Evolutionary conservation across 37 sponge, comb jelly and placozoan species (phyloP).

Genomic region (Bolinopsis microptera): DNA sequence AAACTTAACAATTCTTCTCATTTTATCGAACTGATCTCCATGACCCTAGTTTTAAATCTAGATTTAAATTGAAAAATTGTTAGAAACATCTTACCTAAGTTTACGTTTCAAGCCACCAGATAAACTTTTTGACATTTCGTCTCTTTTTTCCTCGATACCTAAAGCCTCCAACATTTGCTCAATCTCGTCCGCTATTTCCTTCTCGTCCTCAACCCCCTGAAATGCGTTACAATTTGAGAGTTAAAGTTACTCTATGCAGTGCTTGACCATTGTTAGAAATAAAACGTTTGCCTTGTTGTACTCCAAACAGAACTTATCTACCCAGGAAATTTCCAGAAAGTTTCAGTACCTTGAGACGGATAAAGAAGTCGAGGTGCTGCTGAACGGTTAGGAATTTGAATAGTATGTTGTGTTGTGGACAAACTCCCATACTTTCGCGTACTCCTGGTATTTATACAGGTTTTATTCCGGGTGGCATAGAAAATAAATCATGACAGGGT

Average conservation of each 20-base stretch:
- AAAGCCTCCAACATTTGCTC: conserved; percentile 74
- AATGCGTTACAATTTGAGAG: no score
- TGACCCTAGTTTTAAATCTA: no score
- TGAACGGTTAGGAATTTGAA: conserved; percentile 89
- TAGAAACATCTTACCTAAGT: conserved; percentile 81
- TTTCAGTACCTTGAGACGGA: conserved; percentile 77
- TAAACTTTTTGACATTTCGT: conserved; percentile 69
- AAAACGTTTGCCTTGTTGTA: no score
- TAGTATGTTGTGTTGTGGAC: conserved; percentile 93
- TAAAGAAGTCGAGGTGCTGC: conserved; percentile 88
- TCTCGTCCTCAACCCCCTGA: not conserved
- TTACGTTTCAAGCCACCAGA: conserved; percentile 97
- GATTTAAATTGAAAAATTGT: no score
- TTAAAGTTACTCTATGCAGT: no score
- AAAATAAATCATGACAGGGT: no score
- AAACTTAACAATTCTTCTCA: no score
- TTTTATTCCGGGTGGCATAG: no score
- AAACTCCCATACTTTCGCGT: conserved; percentile 81
- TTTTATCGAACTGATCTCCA: no score
- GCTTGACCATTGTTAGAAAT: no score
- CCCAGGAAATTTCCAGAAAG: no score
- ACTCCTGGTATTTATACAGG: conserved; percentile 57
- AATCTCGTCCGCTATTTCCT: conserved; percentile 68
- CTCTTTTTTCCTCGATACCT: conserved; percentile 75
- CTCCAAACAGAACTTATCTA: no score